These are phyloP conservation scores for Eupithecia abbreviata DNA, from an alignment of 2,888 invertebrate genomes.

Conservation along the genomic window DNA sequence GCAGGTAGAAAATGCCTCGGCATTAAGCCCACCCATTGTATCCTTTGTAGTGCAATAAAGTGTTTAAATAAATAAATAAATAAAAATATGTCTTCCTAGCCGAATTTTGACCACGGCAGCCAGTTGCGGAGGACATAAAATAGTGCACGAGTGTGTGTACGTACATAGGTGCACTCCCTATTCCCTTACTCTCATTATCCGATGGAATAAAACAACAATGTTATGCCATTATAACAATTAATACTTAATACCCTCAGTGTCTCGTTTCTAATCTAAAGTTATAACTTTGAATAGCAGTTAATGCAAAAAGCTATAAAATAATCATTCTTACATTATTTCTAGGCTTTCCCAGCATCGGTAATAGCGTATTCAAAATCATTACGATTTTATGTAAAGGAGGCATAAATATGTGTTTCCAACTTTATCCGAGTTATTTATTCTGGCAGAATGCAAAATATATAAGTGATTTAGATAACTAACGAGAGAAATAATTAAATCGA, in stretches of 20 bases:
- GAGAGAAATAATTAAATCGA: background rate
- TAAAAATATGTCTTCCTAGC: too few species aligned
- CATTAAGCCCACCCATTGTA: too few species aligned
- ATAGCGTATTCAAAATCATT: conserved; percentile 12
- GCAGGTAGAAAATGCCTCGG: too few species aligned
- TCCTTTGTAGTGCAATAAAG: too few species aligned
- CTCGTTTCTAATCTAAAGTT: conserved; percentile 1
- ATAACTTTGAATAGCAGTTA: conserved; percentile 9
- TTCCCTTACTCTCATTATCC: too few species aligned
- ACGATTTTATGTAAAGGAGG: conserved; percentile 10
- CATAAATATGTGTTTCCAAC: conserved; percentile 6
- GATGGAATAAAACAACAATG: background rate
- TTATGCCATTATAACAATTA: background rate
- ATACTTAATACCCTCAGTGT: background rate
- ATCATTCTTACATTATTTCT: conserved; percentile 16
- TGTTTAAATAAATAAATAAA: too few species aligned
- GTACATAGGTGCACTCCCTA: too few species aligned
- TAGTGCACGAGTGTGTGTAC: too few species aligned
- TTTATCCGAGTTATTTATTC: conserved; percentile 8
- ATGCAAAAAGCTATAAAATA: conserved; percentile 13
- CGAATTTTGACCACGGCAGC: too few species aligned
- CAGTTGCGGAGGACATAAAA: too few species aligned
- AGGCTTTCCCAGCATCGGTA: conserved; percentile 10
- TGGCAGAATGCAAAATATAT: background rate
- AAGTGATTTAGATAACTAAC: background rate